Conservation (phyloP, 1,140 invertebrate genomes). For the Lamellibrachia luymesi region DNA sequence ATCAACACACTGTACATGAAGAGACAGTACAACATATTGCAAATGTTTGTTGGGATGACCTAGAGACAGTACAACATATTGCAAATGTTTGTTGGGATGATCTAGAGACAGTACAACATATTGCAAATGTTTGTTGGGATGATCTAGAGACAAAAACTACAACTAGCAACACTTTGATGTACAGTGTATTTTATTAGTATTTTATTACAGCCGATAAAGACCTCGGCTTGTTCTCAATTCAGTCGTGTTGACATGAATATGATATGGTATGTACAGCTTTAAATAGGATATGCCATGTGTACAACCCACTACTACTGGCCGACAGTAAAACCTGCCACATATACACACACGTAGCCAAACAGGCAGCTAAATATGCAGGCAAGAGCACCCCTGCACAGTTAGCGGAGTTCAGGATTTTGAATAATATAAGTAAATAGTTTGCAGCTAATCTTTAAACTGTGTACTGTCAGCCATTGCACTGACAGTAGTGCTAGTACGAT, state of each 20-base stretch:
- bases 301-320: neutral
- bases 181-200: constrained; percentile 6
- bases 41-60: too few species aligned
- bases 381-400: neutral
- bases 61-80: too few species aligned
- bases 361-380: neutral
- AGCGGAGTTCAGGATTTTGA: neutral
- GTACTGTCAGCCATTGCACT: neutral
- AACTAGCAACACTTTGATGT: neutral
- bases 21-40: too few species aligned
- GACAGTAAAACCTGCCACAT: neutral
- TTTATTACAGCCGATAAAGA: neutral
- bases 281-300: neutral
- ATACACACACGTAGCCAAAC: neutral
- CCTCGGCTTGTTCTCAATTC: neutral
- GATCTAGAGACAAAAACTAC: neutral
- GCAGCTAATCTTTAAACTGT: neutral
- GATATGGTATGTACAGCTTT: neutral
- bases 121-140: too few species aligned
- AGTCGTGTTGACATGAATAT: neutral
- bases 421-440: neutral
- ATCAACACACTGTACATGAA: too few species aligned
- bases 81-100: too few species aligned
- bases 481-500: neutral
- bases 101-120: too few species aligned